These are phyloP conservation scores for Drosophila nigritarsus DNA, from an alignment of 2,888 invertebrate genomes.

Conservation along the genomic window DNA sequence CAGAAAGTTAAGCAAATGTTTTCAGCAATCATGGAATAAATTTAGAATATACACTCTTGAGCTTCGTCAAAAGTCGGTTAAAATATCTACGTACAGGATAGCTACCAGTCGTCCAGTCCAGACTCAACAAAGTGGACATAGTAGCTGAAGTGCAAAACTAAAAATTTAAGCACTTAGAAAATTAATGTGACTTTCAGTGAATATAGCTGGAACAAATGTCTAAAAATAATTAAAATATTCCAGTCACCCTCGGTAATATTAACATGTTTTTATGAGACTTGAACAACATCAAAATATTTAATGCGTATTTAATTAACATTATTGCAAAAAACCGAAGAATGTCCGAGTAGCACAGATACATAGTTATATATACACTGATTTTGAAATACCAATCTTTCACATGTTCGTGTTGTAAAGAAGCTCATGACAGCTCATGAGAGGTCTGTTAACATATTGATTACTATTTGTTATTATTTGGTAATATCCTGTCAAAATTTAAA, in stretches of 20 bases:
- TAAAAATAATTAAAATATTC: background rate
- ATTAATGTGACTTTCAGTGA: background rate
- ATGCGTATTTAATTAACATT: background rate
- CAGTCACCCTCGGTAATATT: background rate
- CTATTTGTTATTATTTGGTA: background rate
- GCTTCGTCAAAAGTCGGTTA: too few species aligned
- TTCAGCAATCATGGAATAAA: too few species aligned
- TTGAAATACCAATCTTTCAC: background rate
- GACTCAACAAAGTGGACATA: too few species aligned
- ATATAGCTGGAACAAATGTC: background rate
- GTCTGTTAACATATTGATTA: background rate
- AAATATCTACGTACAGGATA: background rate
- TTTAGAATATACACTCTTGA: too few species aligned
- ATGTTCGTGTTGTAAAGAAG: background rate
- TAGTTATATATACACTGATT: background rate
- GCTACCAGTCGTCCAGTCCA: background rate
- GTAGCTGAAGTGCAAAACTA: background rate
- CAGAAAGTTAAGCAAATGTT: background rate
- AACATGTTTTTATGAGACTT: background rate
- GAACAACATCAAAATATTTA: background rate
- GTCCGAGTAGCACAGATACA: background rate
- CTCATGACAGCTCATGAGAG: background rate
- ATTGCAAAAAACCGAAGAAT: background rate
- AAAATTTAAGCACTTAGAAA: background rate
- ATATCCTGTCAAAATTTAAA: background rate